Conservation (phyloP, 2,113 vertebrate species). For the Peucedramus taeniatus region DNA sequence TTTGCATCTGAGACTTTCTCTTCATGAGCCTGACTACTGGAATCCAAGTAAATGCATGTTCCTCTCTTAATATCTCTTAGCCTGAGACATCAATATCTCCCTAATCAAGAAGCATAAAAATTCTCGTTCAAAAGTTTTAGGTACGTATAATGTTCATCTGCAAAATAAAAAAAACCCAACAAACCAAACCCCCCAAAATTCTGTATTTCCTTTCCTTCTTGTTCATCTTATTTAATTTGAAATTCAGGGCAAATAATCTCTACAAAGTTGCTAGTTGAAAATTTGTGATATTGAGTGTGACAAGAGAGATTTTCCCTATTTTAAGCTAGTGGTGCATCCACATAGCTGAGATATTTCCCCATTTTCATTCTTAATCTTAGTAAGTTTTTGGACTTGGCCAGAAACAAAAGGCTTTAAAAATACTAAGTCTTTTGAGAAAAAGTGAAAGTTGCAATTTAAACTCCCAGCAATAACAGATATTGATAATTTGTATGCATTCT, state of each 20-base stretch:
- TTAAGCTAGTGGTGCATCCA: background rate
- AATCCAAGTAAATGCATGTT: background rate
- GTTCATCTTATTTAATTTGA: background rate
- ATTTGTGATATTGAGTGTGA: background rate
- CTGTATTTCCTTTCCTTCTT: background rate
- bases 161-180: background rate
- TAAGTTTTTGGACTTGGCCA: background rate
- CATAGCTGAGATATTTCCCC: background rate
- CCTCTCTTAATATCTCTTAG: background rate
- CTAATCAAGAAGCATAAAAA: background rate
- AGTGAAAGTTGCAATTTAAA: background rate
- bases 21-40: background rate
- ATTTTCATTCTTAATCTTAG: background rate
- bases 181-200: rapidly evolving
- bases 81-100: background rate
- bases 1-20: background rate
- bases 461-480: background rate
- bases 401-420: background rate
- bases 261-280: background rate
- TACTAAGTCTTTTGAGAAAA: background rate
- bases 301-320: background rate
- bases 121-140: background rate
- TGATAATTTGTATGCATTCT: background rate
- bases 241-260: background rate
- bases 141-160: background rate